Percentiles rank a stretch among this genome's conserved stretches.
Conservation (phyloP, 2,113 vertebrate genomes). For the Chlorodrepanis virens region DNA sequence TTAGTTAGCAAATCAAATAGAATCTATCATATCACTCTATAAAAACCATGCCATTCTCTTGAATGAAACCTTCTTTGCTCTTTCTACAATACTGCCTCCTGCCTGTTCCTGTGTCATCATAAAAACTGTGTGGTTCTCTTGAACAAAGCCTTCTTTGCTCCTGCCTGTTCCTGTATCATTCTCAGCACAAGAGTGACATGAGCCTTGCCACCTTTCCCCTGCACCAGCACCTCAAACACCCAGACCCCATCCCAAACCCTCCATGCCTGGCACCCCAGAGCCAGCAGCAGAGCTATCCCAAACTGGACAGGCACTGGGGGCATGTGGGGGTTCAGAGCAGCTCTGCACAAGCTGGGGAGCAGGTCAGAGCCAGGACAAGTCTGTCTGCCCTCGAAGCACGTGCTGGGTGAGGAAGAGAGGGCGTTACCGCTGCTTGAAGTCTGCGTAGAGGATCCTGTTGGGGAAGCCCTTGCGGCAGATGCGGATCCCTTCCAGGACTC, state of each 20-base stretch:
- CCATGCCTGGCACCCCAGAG: neutral
- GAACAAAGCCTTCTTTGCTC: too few species aligned
- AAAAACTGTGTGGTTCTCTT: too few species aligned
- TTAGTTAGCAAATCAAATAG: too few species aligned
- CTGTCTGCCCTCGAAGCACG: rapidly evolving
- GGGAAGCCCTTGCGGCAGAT: slow-evolving; percentile 94
- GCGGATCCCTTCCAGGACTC: slow-evolving; percentile 90
- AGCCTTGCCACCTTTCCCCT: neutral
- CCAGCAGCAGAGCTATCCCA: neutral
- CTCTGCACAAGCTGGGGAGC: neutral
- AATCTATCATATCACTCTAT: too few species aligned
- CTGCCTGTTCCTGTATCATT: too few species aligned
- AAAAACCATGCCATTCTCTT: too few species aligned
- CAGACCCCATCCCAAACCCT: neutral
- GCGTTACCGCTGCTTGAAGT: slow-evolving; percentile 91
- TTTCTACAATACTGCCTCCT: too few species aligned
- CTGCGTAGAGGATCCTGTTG: slow-evolving; percentile 89
- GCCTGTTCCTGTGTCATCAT: too few species aligned
- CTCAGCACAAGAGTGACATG: too few species aligned
- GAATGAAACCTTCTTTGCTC: too few species aligned
- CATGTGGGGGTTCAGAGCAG: neutral
- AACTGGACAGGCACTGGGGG: rapidly evolving
- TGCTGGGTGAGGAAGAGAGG: neutral
- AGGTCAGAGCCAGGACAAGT: neutral
- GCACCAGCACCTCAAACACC: neutral